Percentiles rank a stretch among this genome's conserved stretches.
Conservation (phyloP, 1,140 invertebrate species). For the Helicoverpa zea region DNA sequence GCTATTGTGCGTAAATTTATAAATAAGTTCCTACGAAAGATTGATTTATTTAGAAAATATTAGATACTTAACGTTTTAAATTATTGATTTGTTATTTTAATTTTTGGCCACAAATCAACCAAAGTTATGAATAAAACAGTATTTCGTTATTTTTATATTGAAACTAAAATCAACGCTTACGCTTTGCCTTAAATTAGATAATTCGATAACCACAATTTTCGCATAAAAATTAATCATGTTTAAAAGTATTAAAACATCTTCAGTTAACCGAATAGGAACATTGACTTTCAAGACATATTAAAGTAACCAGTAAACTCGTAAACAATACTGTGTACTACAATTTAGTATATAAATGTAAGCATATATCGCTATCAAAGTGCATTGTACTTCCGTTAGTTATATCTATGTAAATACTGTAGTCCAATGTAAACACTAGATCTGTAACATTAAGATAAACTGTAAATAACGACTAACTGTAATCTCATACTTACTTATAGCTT, state of each 20-base stretch:
- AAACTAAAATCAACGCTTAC: slow-evolving; percentile 16
- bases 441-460: slow-evolving; percentile 33
- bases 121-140: slow-evolving; percentile 47
- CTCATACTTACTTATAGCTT: slow-evolving; percentile 33
- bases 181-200: background rate
- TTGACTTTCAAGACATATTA: background rate
- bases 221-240: background rate
- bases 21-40: slow-evolving; percentile 42
- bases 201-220: background rate
- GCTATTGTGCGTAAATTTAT: slow-evolving; percentile 15
- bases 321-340: background rate
- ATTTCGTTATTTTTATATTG: slow-evolving; percentile 25
- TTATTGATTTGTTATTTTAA: slow-evolving; percentile 24
- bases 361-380: slow-evolving; percentile 46
- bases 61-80: slow-evolving; percentile 25
- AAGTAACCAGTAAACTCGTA: slow-evolving; percentile 1
- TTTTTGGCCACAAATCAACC: slow-evolving; percentile 46
- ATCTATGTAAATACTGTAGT: slow-evolving; percentile 47
- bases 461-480: slow-evolving; percentile 44
- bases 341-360: slow-evolving; percentile 12
- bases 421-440: slow-evolving; percentile 44
- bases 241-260: background rate
- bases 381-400: slow-evolving; percentile 50
- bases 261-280: background rate
- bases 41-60: slow-evolving; percentile 30